phyloP scores from a whole-genome alignment of 2,888 invertebrate genomes.

The Trissolcus japonicus region DNA sequence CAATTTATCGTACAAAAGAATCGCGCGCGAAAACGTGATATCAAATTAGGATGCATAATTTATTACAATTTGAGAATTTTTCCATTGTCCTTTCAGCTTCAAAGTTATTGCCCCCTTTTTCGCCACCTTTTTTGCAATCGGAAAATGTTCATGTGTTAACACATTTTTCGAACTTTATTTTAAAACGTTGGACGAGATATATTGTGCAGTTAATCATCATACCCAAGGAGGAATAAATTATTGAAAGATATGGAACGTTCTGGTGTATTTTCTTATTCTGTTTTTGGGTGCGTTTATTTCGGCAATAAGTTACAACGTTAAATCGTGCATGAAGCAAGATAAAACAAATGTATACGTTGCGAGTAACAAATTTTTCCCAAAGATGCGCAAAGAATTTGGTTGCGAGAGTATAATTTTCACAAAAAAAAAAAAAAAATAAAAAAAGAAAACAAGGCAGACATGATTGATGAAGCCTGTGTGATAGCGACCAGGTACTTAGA shows the following conservation, averaged over 20 bases:
- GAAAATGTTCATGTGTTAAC: too few species aligned
- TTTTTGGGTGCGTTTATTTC: conserved; percentile 37
- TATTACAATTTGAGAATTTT: too few species aligned
- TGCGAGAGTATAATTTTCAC: neutral
- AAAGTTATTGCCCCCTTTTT: too few species aligned
- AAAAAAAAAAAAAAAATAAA: too few species aligned
- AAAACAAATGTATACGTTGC: conserved; percentile 19
- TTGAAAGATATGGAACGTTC: conserved; percentile 17
- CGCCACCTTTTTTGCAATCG: too few species aligned
- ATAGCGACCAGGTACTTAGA: conserved; percentile 9
- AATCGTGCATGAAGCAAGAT: conserved; percentile 41
- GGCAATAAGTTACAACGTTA: conserved; percentile 40
- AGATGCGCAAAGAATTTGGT: conserved; percentile 20
- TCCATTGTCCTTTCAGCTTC: too few species aligned
- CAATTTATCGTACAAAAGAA: too few species aligned
- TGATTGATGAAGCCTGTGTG: neutral
- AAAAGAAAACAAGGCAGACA: too few species aligned
- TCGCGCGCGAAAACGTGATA: too few species aligned
- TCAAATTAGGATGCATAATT: too few species aligned
- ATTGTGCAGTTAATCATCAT: conserved; percentile 30
- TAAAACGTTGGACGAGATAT: too few species aligned
- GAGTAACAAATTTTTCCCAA: conserved; percentile 15
- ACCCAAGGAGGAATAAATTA: conserved; percentile 13
- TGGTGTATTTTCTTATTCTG: conserved; percentile 29
- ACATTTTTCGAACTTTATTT: too few species aligned